These are phyloP conservation scores for Conops quadrifasciatus DNA, from an alignment of 2,888 invertebrate genomes.

Conservation along the genomic window DNA sequence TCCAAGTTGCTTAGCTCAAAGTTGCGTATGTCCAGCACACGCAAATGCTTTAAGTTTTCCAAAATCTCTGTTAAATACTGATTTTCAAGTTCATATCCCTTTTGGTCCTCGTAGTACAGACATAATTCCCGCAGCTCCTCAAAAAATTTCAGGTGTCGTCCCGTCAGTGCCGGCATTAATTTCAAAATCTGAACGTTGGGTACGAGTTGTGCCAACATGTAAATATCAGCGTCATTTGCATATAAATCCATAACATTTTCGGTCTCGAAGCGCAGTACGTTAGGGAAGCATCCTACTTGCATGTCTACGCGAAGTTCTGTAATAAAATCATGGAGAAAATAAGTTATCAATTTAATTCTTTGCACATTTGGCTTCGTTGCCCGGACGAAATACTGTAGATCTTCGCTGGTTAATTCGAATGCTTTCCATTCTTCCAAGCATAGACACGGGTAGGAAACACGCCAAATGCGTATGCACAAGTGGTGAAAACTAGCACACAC, in stretches of 20 bases:
- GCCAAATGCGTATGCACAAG: constrained; percentile 50
- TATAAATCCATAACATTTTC: constrained; percentile 50
- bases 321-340: constrained; percentile 51
- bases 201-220: constrained; percentile 48
- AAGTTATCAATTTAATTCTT: constrained; percentile 47
- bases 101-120: constrained; percentile 54
- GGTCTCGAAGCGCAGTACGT: constrained; percentile 49
- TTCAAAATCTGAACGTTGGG: constrained; percentile 52
- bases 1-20: constrained; percentile 53
- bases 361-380: constrained; percentile 47
- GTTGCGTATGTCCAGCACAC: constrained; percentile 54
- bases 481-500: constrained; percentile 51
- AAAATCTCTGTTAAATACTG: constrained; percentile 53
- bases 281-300: constrained; percentile 41
- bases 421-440: constrained; percentile 51
- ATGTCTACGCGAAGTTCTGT: constrained; percentile 45
- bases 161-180: constrained; percentile 53
- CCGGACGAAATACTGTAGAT: constrained; percentile 51
- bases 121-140: constrained; percentile 52
- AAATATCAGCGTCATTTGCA: constrained; percentile 49
- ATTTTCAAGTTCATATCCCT: constrained; percentile 53
- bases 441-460: constrained; percentile 50
- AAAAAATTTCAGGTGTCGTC: constrained; percentile 50
- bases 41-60: constrained; percentile 46
- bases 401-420: constrained; percentile 47